Percentiles rank a stretch among this genome's conserved stretches.
Evolutionary conservation across 2,113 vertebrate genomes (phyloP).

Genomic region (Ptilorrhoa leucosticta): DNA sequence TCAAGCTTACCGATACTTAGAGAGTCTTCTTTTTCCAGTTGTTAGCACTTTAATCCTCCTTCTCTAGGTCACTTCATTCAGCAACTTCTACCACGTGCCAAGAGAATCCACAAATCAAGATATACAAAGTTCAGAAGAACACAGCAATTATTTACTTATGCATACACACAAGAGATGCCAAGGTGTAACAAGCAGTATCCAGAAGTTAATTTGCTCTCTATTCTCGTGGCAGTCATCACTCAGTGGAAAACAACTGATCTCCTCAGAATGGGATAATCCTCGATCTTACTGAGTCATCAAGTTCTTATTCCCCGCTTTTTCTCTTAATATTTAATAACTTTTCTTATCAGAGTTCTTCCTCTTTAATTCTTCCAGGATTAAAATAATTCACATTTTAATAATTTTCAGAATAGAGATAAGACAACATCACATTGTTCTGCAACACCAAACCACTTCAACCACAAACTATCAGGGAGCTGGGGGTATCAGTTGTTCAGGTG

Average conservation of each 20-base stretch:
- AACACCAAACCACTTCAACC: background rate
- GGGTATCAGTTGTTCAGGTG: background rate
- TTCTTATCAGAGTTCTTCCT: background rate
- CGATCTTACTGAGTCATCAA: background rate
- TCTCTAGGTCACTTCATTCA: background rate
- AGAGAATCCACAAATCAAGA: background rate
- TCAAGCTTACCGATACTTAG: background rate
- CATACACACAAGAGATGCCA: background rate
- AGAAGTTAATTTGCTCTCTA: background rate
- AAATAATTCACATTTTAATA: background rate
- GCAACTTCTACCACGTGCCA: background rate
- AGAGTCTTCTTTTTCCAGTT: background rate
- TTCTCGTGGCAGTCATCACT: accelerated
- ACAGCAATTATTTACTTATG: background rate
- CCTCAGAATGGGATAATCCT: background rate
- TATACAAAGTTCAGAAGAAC: background rate
- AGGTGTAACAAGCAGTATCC: background rate
- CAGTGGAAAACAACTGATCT: background rate
- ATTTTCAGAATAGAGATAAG: background rate
- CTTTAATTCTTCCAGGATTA: background rate
- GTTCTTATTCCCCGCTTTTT: background rate
- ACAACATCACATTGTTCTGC: background rate
- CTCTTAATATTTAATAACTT: background rate
- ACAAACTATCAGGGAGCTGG: background rate
- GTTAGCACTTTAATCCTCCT: background rate